Evolutionary conservation across 2,888 invertebrate genomes (phyloP).

Genomic region (Pinctada fucata): DNA sequence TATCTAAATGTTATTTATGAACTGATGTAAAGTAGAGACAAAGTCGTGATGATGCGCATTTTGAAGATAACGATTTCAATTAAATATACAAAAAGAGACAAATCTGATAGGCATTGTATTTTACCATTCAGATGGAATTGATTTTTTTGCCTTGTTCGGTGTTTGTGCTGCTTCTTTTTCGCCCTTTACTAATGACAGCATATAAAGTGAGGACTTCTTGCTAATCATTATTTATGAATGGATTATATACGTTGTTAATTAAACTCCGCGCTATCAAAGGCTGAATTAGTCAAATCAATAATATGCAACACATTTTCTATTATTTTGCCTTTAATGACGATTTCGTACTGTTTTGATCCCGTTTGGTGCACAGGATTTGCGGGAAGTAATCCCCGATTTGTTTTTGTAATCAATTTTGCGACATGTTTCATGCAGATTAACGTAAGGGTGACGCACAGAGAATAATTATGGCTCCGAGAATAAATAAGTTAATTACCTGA

Average conservation of each 20-base stretch:
- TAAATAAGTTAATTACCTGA: not conserved
- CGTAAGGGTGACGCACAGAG: slow-evolving; percentile 11
- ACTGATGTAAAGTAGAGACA: too few species aligned
- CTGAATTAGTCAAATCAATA: slow-evolving; percentile 21
- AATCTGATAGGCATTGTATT: too few species aligned
- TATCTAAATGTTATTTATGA: too few species aligned
- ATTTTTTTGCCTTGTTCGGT: too few species aligned
- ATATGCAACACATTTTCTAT: slow-evolving; percentile 11
- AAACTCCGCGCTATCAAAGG: slow-evolving; percentile 27
- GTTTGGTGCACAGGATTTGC: not conserved
- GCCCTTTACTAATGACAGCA: too few species aligned
- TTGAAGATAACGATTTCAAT: too few species aligned
- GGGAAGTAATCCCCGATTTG: slow-evolving; percentile 23
- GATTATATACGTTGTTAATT: slow-evolving; percentile 31
- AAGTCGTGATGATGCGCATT: too few species aligned
- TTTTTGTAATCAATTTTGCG: slow-evolving; percentile 30
- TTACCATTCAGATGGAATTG: too few species aligned
- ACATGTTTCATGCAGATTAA: slow-evolving; percentile 14
- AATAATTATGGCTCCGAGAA: slow-evolving; percentile 6
- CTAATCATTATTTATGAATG: slow-evolving; percentile 30
- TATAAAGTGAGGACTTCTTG: too few species aligned
- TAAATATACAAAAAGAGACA: too few species aligned
- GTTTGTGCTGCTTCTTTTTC: too few species aligned
- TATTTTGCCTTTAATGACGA: slow-evolving; percentile 6
- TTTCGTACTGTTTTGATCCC: slow-evolving; percentile 4